Base-by-base conservation (phyloP, 1,140 invertebrate genomes). In the Drosophila subpulchrella region DNA sequence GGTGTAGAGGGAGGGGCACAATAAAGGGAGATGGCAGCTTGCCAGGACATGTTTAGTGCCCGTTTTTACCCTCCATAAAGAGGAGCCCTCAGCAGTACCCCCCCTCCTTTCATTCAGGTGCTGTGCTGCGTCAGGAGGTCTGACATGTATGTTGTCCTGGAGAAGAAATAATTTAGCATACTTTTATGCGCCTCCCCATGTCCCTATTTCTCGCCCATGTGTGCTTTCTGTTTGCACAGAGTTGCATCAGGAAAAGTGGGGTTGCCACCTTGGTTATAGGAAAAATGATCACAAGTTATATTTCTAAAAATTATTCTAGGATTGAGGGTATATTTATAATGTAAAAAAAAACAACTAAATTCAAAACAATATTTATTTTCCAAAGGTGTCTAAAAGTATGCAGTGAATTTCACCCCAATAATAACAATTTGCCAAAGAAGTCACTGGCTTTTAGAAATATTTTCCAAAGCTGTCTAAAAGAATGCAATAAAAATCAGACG, bases 151-250 rank as follows among this genome's bases (percentile, higher is more conserved):
- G 51, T 47, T 47, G 58, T 74, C 17, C 54, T 67, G 53, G 12
- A 56, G 41, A 57, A 46, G 56, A 81, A 81, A 81, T 61, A 68
- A 54, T 57, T 68, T 78, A 51, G 68, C 80, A 75, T 83, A 61
- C 63, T 81, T 82, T 75, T 58, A 46, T 62, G 58, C 48, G 51
- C 47, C 36, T 20, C 41, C 20, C 41, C 47, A 38, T 15, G 47
- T 38, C 15, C 32, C 34, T 53, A 41, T 50, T 38, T 30, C 20
- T 7, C 27, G 17, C 6, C 6, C 12, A 2, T 8, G 4, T 30
- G 53, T 24, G 15, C 36, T 30, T 39, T 39, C 50, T 11, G 34
- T 55, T 27, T 36, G 24, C 46, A 54, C 62, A 75, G 48, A 56
- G 41, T 54, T 58, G 54, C 48, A 46, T 38, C n/a, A 8, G 8